Evolutionary conservation across 2,113 vertebrate species (phyloP).

Genomic region (Loxodonta africana): DNA sequence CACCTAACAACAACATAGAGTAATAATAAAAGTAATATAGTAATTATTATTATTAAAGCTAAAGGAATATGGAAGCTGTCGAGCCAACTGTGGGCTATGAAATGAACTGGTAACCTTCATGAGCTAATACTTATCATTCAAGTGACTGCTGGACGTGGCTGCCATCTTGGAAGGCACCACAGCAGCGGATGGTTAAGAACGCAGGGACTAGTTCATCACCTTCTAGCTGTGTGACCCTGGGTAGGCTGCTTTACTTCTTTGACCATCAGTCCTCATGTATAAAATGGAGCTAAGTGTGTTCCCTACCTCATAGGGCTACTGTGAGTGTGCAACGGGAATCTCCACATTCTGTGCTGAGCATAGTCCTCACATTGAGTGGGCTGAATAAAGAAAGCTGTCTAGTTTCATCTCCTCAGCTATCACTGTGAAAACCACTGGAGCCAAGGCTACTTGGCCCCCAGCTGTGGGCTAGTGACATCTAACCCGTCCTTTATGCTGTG

Average conservation of each 20-base stretch:
- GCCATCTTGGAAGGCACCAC: not conserved
- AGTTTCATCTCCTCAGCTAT: not conserved
- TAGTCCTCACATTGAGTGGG: not conserved
- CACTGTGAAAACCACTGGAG: not conserved
- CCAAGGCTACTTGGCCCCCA: not conserved
- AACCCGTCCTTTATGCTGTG: not conserved
- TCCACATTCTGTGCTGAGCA: not conserved
- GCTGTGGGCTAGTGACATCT: not conserved
- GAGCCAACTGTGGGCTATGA: not conserved
- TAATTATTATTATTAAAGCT: not conserved
- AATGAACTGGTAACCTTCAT: not conserved
- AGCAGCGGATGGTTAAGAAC: not conserved
- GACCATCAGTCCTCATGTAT: not conserved
- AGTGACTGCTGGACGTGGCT: rapidly evolving
- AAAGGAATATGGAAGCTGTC: not conserved
- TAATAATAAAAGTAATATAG: not conserved
- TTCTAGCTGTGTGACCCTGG: not conserved
- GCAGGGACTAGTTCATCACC: not conserved
- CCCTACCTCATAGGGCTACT: not conserved
- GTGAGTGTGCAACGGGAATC: not conserved
- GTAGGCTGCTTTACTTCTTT: not conserved
- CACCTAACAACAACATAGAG: not conserved
- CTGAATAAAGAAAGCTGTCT: not conserved
- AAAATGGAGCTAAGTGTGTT: not conserved
- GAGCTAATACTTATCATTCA: not conserved